Evolutionary conservation across 2,113 vertebrate species (phyloP).

Genomic region (Forbesichthys agassizii): DNA sequence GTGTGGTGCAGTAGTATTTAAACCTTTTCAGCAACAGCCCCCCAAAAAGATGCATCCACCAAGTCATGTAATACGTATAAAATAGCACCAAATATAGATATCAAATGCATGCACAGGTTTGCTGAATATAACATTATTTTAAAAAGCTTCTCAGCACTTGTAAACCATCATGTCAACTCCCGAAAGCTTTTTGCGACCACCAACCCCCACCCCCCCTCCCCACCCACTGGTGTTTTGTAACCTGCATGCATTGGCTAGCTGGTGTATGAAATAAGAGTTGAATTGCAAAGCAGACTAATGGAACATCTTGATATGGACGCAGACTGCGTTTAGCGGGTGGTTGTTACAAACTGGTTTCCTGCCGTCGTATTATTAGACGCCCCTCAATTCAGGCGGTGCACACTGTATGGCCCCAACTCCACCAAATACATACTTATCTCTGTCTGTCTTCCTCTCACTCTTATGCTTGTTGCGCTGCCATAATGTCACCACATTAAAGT

Average conservation of each 20-base stretch:
- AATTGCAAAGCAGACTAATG: neutral
- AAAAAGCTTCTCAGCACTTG: no score
- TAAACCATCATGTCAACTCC: no score
- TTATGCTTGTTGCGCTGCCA: conserved; percentile 10
- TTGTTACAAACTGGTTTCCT: neutral
- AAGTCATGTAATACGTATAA: no score
- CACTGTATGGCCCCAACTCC: conserved; percentile 6
- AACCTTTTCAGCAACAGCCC: no score
- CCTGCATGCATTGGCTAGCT: neutral
- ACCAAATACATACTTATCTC: conserved; percentile 9
- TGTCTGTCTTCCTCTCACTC: neutral
- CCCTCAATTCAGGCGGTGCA: conserved; percentile 8
- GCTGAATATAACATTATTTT: no score
- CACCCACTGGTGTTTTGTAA: no score
- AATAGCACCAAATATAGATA: no score
- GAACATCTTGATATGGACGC: neutral
- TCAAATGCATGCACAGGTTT: no score
- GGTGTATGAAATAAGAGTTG: neutral
- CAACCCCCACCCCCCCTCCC: no score
- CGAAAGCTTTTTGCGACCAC: no score
- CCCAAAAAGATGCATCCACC: no score
- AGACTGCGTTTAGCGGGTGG: neutral
- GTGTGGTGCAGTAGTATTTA: no score
- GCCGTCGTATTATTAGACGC: neutral
- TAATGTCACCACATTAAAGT: conserved; percentile 21